Base-by-base conservation (phyloP, 2,888 invertebrate genomes). In the Ophioninae sp. region DNA sequence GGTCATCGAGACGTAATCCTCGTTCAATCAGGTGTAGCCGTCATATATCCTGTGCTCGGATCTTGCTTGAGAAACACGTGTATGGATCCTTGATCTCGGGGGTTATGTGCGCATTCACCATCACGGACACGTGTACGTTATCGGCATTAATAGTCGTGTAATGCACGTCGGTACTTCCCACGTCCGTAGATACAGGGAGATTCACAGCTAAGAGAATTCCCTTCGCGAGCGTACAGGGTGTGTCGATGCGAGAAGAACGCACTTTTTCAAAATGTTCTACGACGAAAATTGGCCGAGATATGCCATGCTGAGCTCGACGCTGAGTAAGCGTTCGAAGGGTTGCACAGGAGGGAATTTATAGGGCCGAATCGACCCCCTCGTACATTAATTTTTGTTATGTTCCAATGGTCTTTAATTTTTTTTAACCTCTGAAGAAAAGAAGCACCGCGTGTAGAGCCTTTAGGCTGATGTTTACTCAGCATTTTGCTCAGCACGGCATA, bases 31-130 rank as follows among this genome's bases (percentile, higher is more conserved):
- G 41, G 50, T 50, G 50, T 50, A 50, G 50, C 50, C 50, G 17
- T 50, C 50, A 50, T 17, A 50, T 13, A 59, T 61, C 73, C 72
- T 37, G 30, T 41, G 44, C 20, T 67, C 44, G 41, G 13, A 44
- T 79, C 73, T 57, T 44, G 67, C 65, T 67, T 59, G 73, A 73
- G 79, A 59, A 73, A 79, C 73, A 79, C 37, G 21, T 73, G 73
- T 79, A 70, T 7, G 7, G n/a, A 30, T n/a, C 70, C 37, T 57
- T n/a, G 57, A 70, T 37, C 65, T 50, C 39, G n/a, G 8, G 37
- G 17, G 20, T n/a, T 67, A 23, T 39, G 21, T 7, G 7, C 56
- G 50, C 50, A 17, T 17, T 50, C 56, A n/a, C 21, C 17, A 30
- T n/a, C 61, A 50, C n/a, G 6, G 13, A 70, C 65, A 57, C n/a